phyloP scores from a whole-genome alignment of 2,888 invertebrate species.

The Trichopria drosophilae region DNA sequence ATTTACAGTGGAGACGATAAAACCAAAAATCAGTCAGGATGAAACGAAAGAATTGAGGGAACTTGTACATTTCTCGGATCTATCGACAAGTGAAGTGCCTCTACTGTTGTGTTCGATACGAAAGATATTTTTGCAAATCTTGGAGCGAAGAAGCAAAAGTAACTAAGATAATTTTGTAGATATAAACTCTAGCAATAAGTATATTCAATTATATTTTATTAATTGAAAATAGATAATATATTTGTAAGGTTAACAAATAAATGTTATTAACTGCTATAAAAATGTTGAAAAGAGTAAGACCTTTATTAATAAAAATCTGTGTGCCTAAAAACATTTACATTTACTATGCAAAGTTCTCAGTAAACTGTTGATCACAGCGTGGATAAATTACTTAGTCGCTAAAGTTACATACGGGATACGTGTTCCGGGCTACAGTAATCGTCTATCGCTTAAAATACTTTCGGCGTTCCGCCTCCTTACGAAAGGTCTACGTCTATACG shows the following conservation, averaged over 20 bases:
- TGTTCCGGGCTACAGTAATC: neutral
- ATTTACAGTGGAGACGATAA: conserved; percentile 47
- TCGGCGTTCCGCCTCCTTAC: too few species aligned
- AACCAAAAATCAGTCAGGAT: conserved; percentile 43
- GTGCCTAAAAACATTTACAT: conserved; percentile 11
- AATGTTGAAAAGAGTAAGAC: too few species aligned
- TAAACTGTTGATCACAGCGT: conserved; percentile 47
- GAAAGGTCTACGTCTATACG: too few species aligned
- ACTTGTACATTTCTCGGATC: conserved; percentile 36
- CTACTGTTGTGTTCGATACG: conserved; percentile 46
- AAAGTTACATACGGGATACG: neutral
- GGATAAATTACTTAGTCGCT: conserved; percentile 49
- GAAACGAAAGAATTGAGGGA: conserved; percentile 39
- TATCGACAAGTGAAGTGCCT: conserved; percentile 39
- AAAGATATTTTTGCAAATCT: conserved; percentile 43
- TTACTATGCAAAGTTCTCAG: neutral
- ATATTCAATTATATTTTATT: too few species aligned
- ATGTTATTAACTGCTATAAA: too few species aligned
- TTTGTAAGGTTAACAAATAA: too few species aligned
- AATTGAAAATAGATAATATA: too few species aligned
- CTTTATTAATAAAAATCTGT: conserved; percentile 47
- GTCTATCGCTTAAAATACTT: too few species aligned
- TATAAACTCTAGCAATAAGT: too few species aligned
- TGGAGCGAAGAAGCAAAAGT: conserved; percentile 3
- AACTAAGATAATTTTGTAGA: neutral